Evolutionary conservation across 2,888 invertebrate genomes (phyloP), one percentile per base, ranked within the genome.

Genomic region (Orthosia gracilis): DNA sequence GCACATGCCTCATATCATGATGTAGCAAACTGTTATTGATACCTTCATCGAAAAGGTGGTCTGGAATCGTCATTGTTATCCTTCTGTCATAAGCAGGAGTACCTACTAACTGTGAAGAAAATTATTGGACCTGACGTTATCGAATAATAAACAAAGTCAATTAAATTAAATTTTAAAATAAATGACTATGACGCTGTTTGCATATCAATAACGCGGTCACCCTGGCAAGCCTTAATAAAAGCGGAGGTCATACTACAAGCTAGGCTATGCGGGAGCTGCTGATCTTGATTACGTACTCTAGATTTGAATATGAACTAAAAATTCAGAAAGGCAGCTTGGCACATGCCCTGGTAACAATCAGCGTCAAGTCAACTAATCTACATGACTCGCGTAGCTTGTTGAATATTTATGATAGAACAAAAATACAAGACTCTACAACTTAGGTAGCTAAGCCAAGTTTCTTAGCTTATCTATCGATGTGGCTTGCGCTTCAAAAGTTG

Each of bases 91-190:
- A 13, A 73, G 69, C 73, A 82, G 68, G 69, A 81, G 80, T 58
- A 59, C 59, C 74, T 54, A 31, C 68, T 65, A 77, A 70, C 68
- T 59, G 64, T 64, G 57, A 57, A 57, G 52, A 57, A 62, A 82
- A 90, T 85, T 89, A 89, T 89, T 86, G 81, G 81, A 74, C 50
- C 23, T 81, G 91, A 88, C 90, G 86, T 89, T 93, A 93, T 91
- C 91, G 91, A 89, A 82, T 79, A 79, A 83, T 91, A 90, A 94
- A 94, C 94, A 94, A 91, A 77, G 93, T 93, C 93, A 93, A 92
- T 91, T 89, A 91, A 90, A 94, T 96, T 93, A 95, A 95, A 94
- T 89, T 95, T 94, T 93, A 87, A 94, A 91, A 90, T 87, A 90
- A 95, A 96, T 91, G 89, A 92, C 85, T 84, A 64, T 76, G 87